Conservation (phyloP, 1,140 invertebrate species). For the Nylanderia fulva region DNA sequence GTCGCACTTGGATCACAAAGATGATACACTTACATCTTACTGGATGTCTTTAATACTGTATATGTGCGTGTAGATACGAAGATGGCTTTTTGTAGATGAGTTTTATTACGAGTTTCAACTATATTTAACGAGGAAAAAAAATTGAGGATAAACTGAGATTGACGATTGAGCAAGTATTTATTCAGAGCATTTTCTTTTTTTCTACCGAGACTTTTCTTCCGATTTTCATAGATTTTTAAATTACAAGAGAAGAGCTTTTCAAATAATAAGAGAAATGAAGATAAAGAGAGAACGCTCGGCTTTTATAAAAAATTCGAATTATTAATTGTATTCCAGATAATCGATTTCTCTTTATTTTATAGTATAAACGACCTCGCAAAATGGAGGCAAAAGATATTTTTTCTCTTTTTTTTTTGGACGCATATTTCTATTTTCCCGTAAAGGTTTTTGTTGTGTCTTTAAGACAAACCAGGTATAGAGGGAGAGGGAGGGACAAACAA, state of each 20-base stretch:
- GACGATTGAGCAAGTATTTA: too few relatives aligned
- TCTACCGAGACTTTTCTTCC: too few relatives aligned
- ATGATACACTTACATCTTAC: neutral
- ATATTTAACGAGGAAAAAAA: too few relatives aligned
- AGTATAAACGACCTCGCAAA: neutral
- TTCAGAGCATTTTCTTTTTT: too few relatives aligned
- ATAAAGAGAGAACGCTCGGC: neutral
- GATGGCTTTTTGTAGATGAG: too few relatives aligned
- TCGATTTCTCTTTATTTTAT: neutral
- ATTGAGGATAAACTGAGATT: too few relatives aligned
- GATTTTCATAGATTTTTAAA: too few relatives aligned
- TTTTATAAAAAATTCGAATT: neutral
- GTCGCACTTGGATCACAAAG: neutral
- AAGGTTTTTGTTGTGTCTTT: slow-evolving; percentile 37
- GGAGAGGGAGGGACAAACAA: slow-evolving; percentile 42
- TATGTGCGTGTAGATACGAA: too few relatives aligned
- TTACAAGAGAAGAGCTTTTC: too few relatives aligned
- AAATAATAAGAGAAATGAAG: too few relatives aligned
- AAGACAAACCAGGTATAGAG: neutral
- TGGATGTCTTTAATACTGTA: neutral
- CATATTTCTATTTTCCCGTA: neutral
- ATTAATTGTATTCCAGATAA: neutral
- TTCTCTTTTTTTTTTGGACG: neutral
- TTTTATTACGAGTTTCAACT: too few relatives aligned
- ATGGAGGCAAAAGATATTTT: neutral